Base-by-base conservation (phyloP, 1,140 invertebrate species). In the Venustaconcha ellipsiformis region DNA sequence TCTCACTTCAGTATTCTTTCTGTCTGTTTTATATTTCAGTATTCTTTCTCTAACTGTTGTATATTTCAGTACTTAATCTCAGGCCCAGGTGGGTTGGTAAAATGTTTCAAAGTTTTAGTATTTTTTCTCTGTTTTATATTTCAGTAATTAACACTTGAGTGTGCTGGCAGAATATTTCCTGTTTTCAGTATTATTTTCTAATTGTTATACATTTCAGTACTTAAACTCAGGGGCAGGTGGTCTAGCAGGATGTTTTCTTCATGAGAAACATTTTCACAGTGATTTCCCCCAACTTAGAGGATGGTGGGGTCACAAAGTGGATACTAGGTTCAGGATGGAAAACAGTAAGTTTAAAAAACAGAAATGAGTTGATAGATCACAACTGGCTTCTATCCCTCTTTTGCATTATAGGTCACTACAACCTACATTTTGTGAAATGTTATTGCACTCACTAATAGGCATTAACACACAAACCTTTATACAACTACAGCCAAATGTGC, bases 211-310 rank as follows among this genome's bases (percentile, higher is more conserved):
- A 5, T 82, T 82, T 20, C 80, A 93, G 92, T 94, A 94, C 80
- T 80, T 93, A 48, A 92, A 92, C 79, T 87, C 90, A 57, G 91
- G 93, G 23, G 91, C 93, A 58, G 93, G 93, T 1, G 87, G 91
- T 60, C 86, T 94, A 37, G 92, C 88, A 14, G 92, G 90, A 14
- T 82, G 91, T 18, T 93, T 92, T 84, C 74, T 93, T 58, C 91
- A 89, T 81, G 86, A 89, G 68, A 85, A 82, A 76, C 83, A 88
- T 73, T 71, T 76, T 57, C 78, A 86, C 66, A 70, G 82, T 30
- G 72, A 87, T 64, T 87, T 88, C 23, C 88, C 87, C 68, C 84
- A 85, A 68, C 83, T 92, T 63, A 66, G 87, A 20, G 91, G 91
- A 14, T 92, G 91, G 91, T 92, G 91, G 91, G 89, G 91, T 30